Evolutionary conservation across 1,140 invertebrate genomes (phyloP).

Genomic region (Littorina saxatilis): DNA sequence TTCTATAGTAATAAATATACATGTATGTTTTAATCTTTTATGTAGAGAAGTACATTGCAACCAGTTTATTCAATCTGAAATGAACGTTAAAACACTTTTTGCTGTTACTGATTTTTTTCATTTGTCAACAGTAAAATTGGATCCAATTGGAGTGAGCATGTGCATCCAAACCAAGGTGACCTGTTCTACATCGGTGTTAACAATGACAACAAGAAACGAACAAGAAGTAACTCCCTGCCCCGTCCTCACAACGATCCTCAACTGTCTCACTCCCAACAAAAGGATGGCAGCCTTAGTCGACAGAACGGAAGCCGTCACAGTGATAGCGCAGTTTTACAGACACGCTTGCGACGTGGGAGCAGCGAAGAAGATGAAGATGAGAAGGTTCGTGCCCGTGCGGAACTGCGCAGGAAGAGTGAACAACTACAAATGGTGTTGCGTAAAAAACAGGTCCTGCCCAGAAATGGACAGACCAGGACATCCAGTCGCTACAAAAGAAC

Average conservation of each 20-base stretch:
- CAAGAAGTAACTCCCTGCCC: constrained; percentile 11
- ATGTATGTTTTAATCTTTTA: too few relatives aligned
- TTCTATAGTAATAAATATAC: too few relatives aligned
- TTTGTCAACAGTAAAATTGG: constrained; percentile 34
- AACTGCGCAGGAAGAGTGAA: constrained; percentile 20
- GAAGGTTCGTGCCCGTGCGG: background rate
- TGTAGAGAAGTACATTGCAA: too few relatives aligned
- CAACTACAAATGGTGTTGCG: constrained; percentile 2
- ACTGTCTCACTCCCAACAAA: background rate
- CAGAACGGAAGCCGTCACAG: constrained; percentile 14
- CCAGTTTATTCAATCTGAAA: too few relatives aligned
- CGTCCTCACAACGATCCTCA: background rate
- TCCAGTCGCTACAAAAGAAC: background rate
- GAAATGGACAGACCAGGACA: background rate
- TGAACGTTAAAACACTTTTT: too few relatives aligned
- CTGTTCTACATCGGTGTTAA: constrained; percentile 39
- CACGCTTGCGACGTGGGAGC: background rate
- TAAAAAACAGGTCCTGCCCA: constrained; percentile 8
- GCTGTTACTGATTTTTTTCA: too few relatives aligned
- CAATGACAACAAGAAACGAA: constrained; percentile 20
- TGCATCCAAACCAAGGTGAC: constrained; percentile 34
- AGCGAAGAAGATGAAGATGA: constrained; percentile 30
- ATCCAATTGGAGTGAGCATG: constrained; percentile 33
- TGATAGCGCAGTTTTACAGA: background rate
- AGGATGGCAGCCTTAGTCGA: background rate